Conservation (phyloP, 2,888 invertebrate species). For the Scotopteryx bipunctaria region DNA sequence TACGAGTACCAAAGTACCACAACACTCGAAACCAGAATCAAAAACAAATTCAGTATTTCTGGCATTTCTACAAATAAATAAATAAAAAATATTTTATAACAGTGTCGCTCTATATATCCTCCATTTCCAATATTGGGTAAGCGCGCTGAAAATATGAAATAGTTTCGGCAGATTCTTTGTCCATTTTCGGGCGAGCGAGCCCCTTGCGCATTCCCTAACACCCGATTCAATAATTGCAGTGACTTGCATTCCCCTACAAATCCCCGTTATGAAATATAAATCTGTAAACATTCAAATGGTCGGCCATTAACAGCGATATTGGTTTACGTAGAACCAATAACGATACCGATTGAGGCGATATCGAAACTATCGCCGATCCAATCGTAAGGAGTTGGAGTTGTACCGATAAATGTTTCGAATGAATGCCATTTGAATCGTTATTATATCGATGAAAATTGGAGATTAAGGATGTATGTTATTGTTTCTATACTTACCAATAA, state of each 20-base stretch:
- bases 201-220: slow-evolving; percentile 24
- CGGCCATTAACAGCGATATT: slow-evolving; percentile 62
- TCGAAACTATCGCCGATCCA: slow-evolving; percentile 56
- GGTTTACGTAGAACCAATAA: slow-evolving; percentile 56
- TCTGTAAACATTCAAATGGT: slow-evolving; percentile 60
- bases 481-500: too few relatives aligned
- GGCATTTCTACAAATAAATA: too few relatives aligned
- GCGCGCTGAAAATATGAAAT: slow-evolving; percentile 6
- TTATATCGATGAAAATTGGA: slow-evolving; percentile 16
- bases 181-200: slow-evolving; percentile 3
- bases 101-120: too few relatives aligned
- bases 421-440: slow-evolving; percentile 53
- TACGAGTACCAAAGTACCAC: too few relatives aligned
- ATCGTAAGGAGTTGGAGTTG: slow-evolving; percentile 43
- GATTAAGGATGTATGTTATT: slow-evolving; percentile 4
- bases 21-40: too few relatives aligned
- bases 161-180: slow-evolving; percentile 3
- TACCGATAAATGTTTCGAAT: slow-evolving; percentile 26
- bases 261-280: slow-evolving; percentile 48
- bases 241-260: slow-evolving; percentile 38
- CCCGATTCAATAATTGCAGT: slow-evolving; percentile 36
- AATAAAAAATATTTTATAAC: too few relatives aligned
- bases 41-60: too few relatives aligned
- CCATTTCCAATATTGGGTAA: slow-evolving; percentile 1
- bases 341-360: slow-evolving; percentile 48